Conservation (phyloP, 2,113 vertebrate species). For the Alces alces region DNA sequence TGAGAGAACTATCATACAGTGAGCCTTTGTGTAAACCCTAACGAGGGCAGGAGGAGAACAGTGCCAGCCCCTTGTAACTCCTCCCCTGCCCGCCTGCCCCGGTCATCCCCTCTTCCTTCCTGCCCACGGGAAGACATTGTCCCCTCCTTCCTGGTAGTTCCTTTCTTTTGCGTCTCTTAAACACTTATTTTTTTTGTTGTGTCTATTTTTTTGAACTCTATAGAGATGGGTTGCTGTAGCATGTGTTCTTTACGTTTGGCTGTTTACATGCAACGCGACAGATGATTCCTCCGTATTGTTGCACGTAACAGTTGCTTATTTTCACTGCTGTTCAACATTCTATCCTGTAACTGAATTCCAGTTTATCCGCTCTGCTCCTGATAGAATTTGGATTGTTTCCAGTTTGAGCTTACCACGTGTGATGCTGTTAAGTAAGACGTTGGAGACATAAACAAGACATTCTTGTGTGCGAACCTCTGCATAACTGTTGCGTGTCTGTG, state of each 20-base stretch:
- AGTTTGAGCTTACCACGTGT: not conserved
- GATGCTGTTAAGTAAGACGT: not conserved
- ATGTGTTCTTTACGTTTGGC: not conserved
- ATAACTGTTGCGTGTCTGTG: fast-evolving
- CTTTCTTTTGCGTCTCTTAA: not conserved
- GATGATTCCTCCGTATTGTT: fast-evolving
- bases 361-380: not conserved
- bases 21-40: not conserved
- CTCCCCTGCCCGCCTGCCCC: fast-evolving
- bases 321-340: too few relatives aligned
- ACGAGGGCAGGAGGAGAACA: fast-evolving
- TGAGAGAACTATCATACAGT: not conserved
- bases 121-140: not conserved
- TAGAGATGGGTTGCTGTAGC: not conserved
- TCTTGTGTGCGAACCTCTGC: fast-evolving
- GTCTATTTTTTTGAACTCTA: not conserved
- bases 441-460: not conserved
- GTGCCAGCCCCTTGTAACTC: fast-evolving
- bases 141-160: not conserved
- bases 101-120: not conserved
- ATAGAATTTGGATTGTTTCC: not conserved
- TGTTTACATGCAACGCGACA: fast-evolving
- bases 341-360: not conserved
- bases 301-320: fast-evolving
- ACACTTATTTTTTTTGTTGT: not conserved